Base-by-base conservation (phyloP, 1,140 invertebrate species). In the Spodoptera litura region DNA sequence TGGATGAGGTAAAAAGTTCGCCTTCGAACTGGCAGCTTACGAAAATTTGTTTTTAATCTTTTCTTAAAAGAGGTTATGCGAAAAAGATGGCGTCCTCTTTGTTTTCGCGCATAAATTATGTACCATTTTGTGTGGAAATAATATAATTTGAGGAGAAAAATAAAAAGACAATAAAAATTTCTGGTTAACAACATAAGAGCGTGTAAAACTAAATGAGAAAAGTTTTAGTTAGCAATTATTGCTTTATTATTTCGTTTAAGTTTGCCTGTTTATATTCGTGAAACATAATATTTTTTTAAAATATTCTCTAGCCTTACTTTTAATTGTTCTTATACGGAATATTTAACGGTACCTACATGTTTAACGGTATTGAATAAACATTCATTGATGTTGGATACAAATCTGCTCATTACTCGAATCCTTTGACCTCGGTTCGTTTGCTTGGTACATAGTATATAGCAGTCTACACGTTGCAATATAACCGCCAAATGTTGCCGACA, bases 1-100 rank as follows among this genome's bases (percentile, higher is more conserved):
- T 83, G 77, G 75, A 85, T 81, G 78, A 81, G 78, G 80, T 81
- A 83, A 82, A 62, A 84, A 85, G 82, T 83, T 84, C 72, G 78
- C 52, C 77, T 79, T 75, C 74, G 76, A 78, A 83, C 72, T 81
- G 66, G 80, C 83, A 86, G 85, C 85, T 89, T 78, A 73, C 73
- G 80, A 81, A 82, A 85, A 83, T 87, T 85, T 82, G 77, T 83
- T 83, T 81, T 79, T 84, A 85, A 86, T 87, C 49, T 68, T 12
- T 44, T 44, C 61, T 44, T 31, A 44, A 64, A 64, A 64, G 15
- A 64, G 61, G 61, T 62, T 62, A 62, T 62, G 59, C 13, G 38
- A 64, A 13, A 64, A 44, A 64, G 35, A 44, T 64, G 61, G 61
- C 61, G 31, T 4, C 61, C 9, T 31, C n/a, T 35, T 31, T 64